Evolutionary conservation across 2,113 vertebrate species (phyloP).

Genomic region (Indri indri): DNA sequence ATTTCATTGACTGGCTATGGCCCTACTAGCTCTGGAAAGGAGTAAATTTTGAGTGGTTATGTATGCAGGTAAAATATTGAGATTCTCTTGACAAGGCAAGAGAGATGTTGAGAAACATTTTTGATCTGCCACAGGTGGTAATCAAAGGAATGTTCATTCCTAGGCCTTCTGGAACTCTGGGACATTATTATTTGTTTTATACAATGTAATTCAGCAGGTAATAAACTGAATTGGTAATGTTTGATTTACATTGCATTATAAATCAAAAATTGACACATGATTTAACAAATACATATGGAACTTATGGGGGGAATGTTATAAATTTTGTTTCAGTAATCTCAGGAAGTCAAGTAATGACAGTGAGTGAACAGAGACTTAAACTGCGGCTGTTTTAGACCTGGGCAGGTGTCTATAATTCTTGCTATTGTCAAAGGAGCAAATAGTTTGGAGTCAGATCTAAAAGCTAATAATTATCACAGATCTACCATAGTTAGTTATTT

Average conservation of each 20-base stretch:
- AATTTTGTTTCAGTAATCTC: background rate
- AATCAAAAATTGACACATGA: background rate
- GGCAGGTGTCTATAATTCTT: slow-evolving; percentile 15
- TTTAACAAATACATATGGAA: background rate
- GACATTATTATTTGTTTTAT: background rate
- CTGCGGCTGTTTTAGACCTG: background rate
- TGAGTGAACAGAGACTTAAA: background rate
- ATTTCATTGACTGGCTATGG: background rate
- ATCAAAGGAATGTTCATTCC: background rate
- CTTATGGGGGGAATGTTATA: background rate
- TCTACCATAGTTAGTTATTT: background rate
- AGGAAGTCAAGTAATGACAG: background rate
- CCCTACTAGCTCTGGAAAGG: accelerated
- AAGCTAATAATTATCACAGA: background rate
- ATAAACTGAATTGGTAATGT: background rate
- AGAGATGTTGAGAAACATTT: background rate
- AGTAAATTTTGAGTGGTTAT: background rate
- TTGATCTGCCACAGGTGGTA: background rate
- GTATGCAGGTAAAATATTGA: background rate
- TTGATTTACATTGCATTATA: background rate
- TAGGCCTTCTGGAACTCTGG: background rate
- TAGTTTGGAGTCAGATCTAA: background rate
- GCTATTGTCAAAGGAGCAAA: background rate
- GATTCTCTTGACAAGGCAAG: background rate
- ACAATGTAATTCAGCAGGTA: background rate